Conservation (phyloP, 2,113 vertebrate genomes). For the Phasianus colchicus region DNA sequence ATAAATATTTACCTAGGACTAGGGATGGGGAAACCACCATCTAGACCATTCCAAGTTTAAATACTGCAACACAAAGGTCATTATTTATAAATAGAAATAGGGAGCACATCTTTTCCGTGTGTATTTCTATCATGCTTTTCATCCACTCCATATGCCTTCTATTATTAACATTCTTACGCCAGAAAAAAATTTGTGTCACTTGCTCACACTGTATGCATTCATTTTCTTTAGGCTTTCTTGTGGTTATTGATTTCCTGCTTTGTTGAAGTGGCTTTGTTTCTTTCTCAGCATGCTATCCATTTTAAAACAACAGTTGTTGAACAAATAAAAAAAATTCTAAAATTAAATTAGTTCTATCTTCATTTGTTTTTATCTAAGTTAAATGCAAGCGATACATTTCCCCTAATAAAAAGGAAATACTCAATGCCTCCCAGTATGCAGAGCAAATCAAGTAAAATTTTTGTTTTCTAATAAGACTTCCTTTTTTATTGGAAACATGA, state of each 20-base stretch:
- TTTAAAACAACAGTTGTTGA: conserved; percentile 65
- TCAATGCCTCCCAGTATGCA: conserved; percentile 8
- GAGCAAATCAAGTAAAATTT: not conserved
- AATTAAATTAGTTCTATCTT: conserved; percentile 66
- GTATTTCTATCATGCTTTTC: conserved; percentile 18
- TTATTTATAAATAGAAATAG: conserved; percentile 59
- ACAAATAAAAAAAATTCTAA: conserved; percentile 41
- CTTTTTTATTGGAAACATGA: conserved; percentile 53
- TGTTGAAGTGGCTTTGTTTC: conserved; percentile 61
- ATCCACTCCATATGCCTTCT: conserved; percentile 39
- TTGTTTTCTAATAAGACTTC: conserved; percentile 16
- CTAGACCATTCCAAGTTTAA: conserved; percentile 50
- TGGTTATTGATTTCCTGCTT: conserved; percentile 72
- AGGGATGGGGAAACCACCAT: not conserved
- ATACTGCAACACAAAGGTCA: conserved; percentile 40
- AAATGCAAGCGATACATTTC: conserved; percentile 41
- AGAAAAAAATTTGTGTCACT: conserved; percentile 62
- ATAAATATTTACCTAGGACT: conserved; percentile 70
- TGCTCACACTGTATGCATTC: conserved; percentile 42
- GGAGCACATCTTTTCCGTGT: conserved; percentile 12
- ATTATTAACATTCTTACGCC: conserved; percentile 51
- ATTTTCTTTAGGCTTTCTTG: conserved; percentile 65
- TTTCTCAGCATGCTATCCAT: conserved; percentile 46
- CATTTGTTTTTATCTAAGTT: conserved; percentile 49
- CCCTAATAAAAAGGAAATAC: not conserved